These are phyloP conservation scores for Bombus haemorrhoidalis DNA, from an alignment of 1,140 invertebrate species.

Conservation along the genomic window DNA sequence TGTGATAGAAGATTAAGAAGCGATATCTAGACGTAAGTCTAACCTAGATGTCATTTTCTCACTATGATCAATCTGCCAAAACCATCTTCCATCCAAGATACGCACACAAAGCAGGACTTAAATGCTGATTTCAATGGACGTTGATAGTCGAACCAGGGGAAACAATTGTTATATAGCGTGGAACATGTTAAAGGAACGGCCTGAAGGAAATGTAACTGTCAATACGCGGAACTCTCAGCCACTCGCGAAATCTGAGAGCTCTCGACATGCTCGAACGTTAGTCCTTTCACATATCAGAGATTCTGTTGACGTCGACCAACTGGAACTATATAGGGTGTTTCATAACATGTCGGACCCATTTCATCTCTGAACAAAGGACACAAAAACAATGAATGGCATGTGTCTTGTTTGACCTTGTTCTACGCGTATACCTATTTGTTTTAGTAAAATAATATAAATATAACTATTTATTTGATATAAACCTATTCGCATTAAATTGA, in stretches of 20 bases:
- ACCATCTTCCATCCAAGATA: not conserved
- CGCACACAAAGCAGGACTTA: not conserved
- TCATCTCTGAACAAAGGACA: not conserved
- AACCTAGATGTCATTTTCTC: not conserved
- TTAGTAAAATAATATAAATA: not conserved
- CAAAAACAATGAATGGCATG: not conserved
- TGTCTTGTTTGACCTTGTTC: not conserved
- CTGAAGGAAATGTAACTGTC: slow-evolving; percentile 48
- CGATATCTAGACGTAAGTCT: not conserved
- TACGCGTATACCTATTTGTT: not conserved
- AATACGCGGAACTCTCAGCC: slow-evolving; percentile 36
- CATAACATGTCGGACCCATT: not conserved
- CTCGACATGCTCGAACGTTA: slow-evolving; percentile 30
- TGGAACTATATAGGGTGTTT: not conserved
- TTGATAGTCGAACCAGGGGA: not conserved
- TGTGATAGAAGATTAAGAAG: not conserved
- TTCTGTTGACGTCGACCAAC: slow-evolving; percentile 26
- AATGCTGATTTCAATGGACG: not conserved
- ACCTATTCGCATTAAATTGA: not conserved
- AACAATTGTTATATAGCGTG: slow-evolving; percentile 1
- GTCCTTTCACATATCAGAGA: slow-evolving; percentile 41
- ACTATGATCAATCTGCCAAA: not conserved
- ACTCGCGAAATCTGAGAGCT: slow-evolving; percentile 43
- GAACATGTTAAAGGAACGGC: slow-evolving; percentile 26
- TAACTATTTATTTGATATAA: not conserved